phyloP scores from a whole-genome alignment of 2,113 vertebrate genomes.

The Ursus arctos region DNA sequence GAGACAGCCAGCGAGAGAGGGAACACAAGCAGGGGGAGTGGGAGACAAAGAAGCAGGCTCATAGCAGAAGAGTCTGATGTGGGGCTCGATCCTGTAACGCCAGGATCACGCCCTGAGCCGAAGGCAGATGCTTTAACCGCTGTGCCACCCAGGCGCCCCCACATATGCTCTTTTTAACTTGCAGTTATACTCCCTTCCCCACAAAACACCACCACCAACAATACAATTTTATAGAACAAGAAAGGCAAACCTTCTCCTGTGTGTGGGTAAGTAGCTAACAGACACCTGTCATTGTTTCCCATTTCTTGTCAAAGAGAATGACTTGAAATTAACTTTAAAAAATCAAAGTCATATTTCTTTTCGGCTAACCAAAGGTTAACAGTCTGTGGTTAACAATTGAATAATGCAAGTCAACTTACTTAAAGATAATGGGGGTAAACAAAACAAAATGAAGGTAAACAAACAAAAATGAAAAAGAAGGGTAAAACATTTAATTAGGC shows the following conservation, averaged over 20 bases:
- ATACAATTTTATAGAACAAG: not conserved
- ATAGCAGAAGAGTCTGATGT: no score
- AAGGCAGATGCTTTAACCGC: no score
- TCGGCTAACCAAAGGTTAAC: not conserved
- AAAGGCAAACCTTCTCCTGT: not conserved
- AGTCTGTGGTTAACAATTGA: not conserved
- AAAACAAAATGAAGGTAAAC: not conserved
- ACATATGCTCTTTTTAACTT: not conserved
- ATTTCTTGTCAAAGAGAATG: not conserved
- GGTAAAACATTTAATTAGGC: not conserved
- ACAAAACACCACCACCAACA: not conserved
- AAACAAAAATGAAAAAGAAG: not conserved
- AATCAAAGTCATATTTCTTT: not conserved
- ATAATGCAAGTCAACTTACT: not conserved
- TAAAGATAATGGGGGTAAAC: not conserved
- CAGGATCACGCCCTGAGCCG: no score
- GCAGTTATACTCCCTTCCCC: not conserved
- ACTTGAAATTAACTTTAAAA: not conserved
- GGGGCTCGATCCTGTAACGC: no score
- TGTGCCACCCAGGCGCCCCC: no score
- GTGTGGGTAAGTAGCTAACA: not conserved
- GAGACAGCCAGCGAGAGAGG: no score
- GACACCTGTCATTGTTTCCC: not conserved
- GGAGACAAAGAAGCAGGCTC: no score
- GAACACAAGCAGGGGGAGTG: no score